Percentiles rank a stretch among this genome's conserved stretches.
Evolutionary conservation across 2,113 vertebrate species (phyloP).

Genomic region (Chinchilla lanigera): DNA sequence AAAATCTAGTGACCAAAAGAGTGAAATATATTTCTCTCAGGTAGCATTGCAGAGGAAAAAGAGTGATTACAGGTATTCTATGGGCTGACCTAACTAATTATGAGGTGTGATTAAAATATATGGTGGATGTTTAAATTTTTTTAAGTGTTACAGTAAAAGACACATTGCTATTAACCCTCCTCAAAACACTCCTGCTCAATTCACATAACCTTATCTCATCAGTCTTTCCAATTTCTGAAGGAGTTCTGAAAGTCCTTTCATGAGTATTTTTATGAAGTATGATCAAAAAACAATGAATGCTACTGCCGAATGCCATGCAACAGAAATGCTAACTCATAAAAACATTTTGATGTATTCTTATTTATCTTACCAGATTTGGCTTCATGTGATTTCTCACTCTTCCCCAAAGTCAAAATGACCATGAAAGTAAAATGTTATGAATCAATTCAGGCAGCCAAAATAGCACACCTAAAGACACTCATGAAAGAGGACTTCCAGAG

Average conservation of each 20-base stretch:
- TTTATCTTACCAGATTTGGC: not conserved
- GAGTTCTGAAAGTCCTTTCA: not conserved
- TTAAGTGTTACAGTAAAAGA: not conserved
- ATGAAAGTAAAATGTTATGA: not conserved
- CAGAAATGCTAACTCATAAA: not conserved
- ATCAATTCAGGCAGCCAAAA: not conserved
- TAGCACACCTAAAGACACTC: not conserved
- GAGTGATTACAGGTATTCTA: fast-evolving
- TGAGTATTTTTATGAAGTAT: not conserved
- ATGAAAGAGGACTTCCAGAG: not conserved
- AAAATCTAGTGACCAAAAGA: not conserved
- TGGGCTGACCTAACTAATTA: not conserved
- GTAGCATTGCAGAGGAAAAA: not conserved
- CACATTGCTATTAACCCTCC: not conserved
- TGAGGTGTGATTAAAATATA: not conserved
- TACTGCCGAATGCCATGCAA: not conserved
- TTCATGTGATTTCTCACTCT: not conserved
- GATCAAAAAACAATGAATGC: not conserved
- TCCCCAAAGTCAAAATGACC: not conserved
- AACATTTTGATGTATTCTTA: not conserved
- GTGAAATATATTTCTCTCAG: not conserved
- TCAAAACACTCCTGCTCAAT: too few species aligned
- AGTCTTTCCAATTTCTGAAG: not conserved
- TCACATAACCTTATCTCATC: not conserved
- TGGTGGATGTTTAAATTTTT: not conserved